Conservation (phyloP, 2,113 vertebrate species). For the Sorex araneus region DNA sequence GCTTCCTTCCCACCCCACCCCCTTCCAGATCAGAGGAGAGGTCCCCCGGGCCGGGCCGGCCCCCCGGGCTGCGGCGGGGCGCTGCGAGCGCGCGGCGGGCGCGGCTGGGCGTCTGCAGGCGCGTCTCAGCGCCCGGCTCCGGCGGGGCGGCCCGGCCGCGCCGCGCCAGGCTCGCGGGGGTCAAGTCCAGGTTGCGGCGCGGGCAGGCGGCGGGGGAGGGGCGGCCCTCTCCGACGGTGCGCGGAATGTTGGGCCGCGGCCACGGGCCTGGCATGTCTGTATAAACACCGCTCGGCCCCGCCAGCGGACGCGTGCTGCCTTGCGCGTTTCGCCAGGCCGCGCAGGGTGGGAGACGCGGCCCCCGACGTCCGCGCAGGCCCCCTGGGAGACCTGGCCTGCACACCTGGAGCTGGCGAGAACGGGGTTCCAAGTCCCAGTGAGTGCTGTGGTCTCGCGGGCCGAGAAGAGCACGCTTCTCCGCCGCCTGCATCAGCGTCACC, state of each 20-base stretch:
- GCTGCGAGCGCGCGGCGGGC: neutral
- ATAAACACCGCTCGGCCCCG: slow-evolving; percentile 92
- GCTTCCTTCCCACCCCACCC: neutral
- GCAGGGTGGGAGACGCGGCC: neutral
- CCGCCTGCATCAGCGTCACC: neutral
- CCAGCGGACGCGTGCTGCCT: slow-evolving; percentile 88
- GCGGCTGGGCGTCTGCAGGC: slow-evolving; percentile 23
- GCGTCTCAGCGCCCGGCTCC: slow-evolving; percentile 78
- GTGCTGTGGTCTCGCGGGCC: neutral
- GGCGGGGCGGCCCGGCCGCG: slow-evolving; percentile 85
- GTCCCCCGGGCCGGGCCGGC: slow-evolving; percentile 68
- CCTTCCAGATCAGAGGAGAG: neutral
- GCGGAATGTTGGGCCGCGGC: slow-evolving; percentile 88
- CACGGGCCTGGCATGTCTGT: slow-evolving; percentile 91
- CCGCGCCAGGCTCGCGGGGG: slow-evolving; percentile 89
- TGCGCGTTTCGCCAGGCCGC: slow-evolving; percentile 88
- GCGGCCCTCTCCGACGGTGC: slow-evolving; percentile 79
- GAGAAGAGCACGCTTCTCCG: accelerated
- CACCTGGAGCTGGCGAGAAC: slow-evolving; percentile 3
- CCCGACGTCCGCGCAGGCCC: neutral
- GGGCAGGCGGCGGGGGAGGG: slow-evolving; percentile 89
- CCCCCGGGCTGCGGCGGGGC: slow-evolving; percentile 54
- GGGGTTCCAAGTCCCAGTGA: neutral
- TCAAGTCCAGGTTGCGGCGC: slow-evolving; percentile 90
- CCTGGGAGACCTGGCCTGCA: neutral